Percentiles rank a stretch among this genome's conserved stretches.
Evolutionary conservation across 23 tunicate species (phyloP).

Genomic region (Ciona savignyi): DNA sequence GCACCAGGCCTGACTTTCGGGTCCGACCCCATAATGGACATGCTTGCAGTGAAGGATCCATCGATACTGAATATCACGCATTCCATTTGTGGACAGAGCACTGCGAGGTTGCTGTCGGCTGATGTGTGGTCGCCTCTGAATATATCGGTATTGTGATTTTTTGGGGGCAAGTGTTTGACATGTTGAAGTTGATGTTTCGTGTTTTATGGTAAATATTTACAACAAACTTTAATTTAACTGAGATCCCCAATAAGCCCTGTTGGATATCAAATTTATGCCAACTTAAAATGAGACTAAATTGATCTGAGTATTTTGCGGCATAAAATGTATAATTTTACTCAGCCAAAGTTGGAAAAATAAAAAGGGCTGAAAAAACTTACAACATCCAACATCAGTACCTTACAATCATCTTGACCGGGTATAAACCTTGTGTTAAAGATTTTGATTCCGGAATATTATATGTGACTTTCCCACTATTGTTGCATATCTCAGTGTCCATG

Average conservation of each 20-base stretch:
- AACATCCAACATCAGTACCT: constrained; percentile 23
- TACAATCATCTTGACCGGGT: constrained; percentile 77
- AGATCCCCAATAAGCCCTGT: too few species aligned
- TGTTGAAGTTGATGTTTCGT: too few species aligned
- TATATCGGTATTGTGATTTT: too few species aligned
- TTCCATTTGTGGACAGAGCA: constrained; percentile 74
- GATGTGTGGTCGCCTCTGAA: constrained; percentile 84
- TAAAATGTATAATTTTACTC: too few species aligned
- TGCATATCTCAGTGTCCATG: constrained; percentile 16
- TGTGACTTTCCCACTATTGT: constrained; percentile 52
- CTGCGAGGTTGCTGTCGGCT: constrained; percentile 84
- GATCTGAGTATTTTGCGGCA: too few species aligned
- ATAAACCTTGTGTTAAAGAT: constrained; percentile 41
- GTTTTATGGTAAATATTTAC: too few species aligned
- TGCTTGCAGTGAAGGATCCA: constrained; percentile 91
- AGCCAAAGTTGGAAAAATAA: too few species aligned
- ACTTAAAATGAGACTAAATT: too few species aligned
- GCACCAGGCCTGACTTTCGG: constrained; percentile 96
- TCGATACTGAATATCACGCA: constrained; percentile 96
- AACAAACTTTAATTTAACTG: too few species aligned
- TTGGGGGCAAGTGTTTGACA: too few species aligned
- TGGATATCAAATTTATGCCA: too few species aligned
- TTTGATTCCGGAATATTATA: constrained; percentile 44
- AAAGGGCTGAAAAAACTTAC: background rate
- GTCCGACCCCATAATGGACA: constrained; percentile 94